phyloP scores from a whole-genome alignment of 2,113 vertebrate species.

The Psammodynastes pulverulentus region DNA sequence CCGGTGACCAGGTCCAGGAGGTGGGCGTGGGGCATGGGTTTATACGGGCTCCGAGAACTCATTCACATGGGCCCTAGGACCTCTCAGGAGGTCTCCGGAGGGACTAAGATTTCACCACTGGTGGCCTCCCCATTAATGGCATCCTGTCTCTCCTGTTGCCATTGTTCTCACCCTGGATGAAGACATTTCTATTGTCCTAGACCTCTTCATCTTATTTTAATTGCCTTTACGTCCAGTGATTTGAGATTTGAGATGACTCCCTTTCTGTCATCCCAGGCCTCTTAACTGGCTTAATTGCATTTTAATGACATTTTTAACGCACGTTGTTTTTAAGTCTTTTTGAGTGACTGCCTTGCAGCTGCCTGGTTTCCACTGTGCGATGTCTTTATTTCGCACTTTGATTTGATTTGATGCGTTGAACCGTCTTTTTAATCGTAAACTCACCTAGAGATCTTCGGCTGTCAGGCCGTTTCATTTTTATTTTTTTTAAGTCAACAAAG shows the following conservation, averaged over 20 bases:
- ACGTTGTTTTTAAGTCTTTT: background rate
- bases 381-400: background rate
- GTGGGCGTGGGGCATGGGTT: too few species aligned
- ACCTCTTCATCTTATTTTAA: background rate
- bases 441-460: background rate
- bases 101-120: too few species aligned
- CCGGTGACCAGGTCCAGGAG: too few species aligned
- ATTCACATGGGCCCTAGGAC: too few species aligned
- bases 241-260: background rate
- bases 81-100: too few species aligned
- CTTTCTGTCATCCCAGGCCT: background rate
- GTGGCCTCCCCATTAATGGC: background rate
- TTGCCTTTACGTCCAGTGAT: background rate
- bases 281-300: background rate
- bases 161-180: background rate
- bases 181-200: background rate
- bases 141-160: background rate
- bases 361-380: background rate
- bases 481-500: background rate
- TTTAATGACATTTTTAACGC: background rate
- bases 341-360: background rate
- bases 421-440: background rate
- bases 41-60: too few species aligned
- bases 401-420: background rate
- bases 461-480: background rate